phyloP scores from a whole-genome alignment of 2,113 vertebrate species.

The Riparia riparia region DNA sequence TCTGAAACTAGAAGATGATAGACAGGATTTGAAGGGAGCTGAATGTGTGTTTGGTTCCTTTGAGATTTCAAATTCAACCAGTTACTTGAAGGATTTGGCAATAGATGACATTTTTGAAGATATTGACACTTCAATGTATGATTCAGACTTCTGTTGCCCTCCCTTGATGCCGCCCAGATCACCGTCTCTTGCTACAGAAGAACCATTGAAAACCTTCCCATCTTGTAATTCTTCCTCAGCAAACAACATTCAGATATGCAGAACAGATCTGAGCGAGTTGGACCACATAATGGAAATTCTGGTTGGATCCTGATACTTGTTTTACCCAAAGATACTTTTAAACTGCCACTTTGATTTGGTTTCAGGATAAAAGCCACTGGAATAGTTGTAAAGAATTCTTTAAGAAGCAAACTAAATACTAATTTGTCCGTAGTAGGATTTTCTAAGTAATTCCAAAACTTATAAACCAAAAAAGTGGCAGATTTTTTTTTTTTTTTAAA shows the following conservation, averaged over 20 bases:
- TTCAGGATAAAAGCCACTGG: constrained; percentile 65
- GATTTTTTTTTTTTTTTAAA: not conserved
- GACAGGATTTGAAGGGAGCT: constrained; percentile 66
- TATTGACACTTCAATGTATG: constrained; percentile 90
- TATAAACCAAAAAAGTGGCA: constrained; percentile 48
- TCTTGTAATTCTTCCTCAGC: constrained; percentile 75
- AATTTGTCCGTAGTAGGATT: not conserved
- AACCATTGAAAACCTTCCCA: constrained; percentile 77
- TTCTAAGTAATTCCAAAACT: constrained; percentile 53
- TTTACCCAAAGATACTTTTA: constrained; percentile 70
- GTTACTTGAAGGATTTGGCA: constrained; percentile 86
- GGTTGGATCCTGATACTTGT: constrained; percentile 80
- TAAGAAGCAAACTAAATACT: constrained; percentile 21
- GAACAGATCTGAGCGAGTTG: constrained; percentile 85
- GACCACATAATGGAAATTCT: constrained; percentile 92
- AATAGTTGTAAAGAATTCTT: constrained; percentile 38
- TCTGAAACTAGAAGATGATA: constrained; percentile 57
- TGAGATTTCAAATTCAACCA: constrained; percentile 83
- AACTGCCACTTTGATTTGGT: constrained; percentile 57
- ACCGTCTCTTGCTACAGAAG: constrained; percentile 69
- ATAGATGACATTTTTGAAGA: constrained; percentile 90
- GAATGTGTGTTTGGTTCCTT: constrained; percentile 76
- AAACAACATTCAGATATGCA: constrained; percentile 80
- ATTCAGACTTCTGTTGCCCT: constrained; percentile 83
- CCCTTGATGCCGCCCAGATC: constrained; percentile 63